phyloP scores from a whole-genome alignment of 2,797 vertebrate genomes.

The Sus cebifrons region DNA sequence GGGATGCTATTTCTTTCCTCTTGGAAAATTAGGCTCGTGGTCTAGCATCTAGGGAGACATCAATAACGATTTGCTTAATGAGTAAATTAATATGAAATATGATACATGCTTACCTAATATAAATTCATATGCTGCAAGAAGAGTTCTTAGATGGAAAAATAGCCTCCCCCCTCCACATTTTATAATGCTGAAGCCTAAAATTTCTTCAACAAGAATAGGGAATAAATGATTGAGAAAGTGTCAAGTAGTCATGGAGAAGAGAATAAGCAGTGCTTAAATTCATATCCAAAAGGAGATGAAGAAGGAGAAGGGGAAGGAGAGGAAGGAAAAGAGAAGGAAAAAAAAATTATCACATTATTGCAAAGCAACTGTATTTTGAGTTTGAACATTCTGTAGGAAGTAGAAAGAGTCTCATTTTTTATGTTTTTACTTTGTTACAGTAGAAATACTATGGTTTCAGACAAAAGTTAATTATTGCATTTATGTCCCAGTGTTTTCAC shows the following conservation, averaged over 20 bases:
- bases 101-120: neutral
- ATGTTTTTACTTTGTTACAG: neutral
- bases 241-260: neutral
- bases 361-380: neutral
- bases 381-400: constrained; percentile 2
- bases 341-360: neutral
- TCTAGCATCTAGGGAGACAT: neutral
- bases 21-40: neutral
- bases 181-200: neutral
- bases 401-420: neutral
- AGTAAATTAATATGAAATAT: constrained; percentile 51
- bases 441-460: neutral
- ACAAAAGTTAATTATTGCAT: constrained; percentile 19
- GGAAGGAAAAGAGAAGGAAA: neutral
- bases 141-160: neutral
- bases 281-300: neutral
- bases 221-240: neutral
- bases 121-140: neutral
- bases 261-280: neutral
- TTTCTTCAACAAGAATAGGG: neutral
- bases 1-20: neutral
- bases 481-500: neutral
- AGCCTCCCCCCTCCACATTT: neutral
- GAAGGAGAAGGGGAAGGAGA: neutral
- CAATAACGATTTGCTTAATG: neutral